These are phyloP conservation scores for Myotis planiceps DNA, from an alignment of 2,797 vertebrate species.

Conservation along the genomic window DNA sequence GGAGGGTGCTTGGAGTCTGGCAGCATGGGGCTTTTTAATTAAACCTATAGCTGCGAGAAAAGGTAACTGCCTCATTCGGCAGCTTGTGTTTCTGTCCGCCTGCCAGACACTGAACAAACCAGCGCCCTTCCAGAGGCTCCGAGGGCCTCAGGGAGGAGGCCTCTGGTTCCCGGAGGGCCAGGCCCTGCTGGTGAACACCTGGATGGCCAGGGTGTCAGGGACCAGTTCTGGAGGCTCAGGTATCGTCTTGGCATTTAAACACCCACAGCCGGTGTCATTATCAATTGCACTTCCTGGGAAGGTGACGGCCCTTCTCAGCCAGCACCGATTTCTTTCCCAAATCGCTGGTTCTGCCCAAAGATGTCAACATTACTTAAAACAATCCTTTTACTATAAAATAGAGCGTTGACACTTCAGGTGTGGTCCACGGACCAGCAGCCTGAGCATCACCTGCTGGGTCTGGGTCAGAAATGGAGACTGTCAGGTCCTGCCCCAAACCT, in stretches of 20 bases:
- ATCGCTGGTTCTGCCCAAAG: background rate
- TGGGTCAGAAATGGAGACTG: background rate
- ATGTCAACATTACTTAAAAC: background rate
- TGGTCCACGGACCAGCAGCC: no score
- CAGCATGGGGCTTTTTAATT: slow-evolving; percentile 61
- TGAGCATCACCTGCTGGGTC: background rate
- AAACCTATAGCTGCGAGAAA: slow-evolving; percentile 46
- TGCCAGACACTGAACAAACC: slow-evolving; percentile 37
- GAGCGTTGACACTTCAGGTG: background rate
- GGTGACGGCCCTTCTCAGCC: background rate
- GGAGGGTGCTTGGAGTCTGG: slow-evolving; percentile 32
- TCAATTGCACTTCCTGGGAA: background rate
- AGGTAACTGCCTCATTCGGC: slow-evolving; percentile 11
- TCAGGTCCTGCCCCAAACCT: background rate
- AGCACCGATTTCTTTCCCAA: background rate
- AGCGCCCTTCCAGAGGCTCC: background rate
- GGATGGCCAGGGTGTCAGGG: background rate
- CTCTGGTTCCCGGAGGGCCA: background rate
- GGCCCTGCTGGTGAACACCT: no score
- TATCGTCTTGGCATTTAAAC: background rate
- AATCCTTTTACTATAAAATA: background rate
- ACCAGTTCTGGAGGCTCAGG: background rate
- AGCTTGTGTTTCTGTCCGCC: background rate
- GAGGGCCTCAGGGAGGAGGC: background rate
- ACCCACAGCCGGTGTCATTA: background rate